phyloP scores from a whole-genome alignment of 2,888 invertebrate genomes.

The Drosophila gaucha region DNA sequence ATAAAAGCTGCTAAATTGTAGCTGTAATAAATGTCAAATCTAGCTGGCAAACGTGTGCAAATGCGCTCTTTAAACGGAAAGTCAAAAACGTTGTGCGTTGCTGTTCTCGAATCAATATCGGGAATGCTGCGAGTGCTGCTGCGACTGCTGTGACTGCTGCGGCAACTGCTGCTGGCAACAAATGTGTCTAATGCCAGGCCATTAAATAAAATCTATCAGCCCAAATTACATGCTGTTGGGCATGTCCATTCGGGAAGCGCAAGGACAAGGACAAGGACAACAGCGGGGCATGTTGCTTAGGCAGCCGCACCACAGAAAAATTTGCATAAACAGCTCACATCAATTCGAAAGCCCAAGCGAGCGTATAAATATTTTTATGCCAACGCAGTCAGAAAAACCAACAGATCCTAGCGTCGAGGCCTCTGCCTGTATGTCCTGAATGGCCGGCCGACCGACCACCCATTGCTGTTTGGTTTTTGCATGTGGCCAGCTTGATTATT shows the following conservation, averaged over 20 bases:
- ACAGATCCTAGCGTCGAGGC: background rate
- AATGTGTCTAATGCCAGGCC: constrained; percentile 73
- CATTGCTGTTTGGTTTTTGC: constrained; percentile 27
- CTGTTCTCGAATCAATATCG: constrained; percentile 43
- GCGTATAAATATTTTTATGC: constrained; percentile 76
- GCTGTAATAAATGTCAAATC: constrained; percentile 34
- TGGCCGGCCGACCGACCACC: too few relatives aligned
- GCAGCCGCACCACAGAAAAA: constrained; percentile 51
- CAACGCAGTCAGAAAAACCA: constrained; percentile 63
- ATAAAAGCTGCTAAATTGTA: constrained; percentile 36
- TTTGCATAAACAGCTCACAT: constrained; percentile 77
- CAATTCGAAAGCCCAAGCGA: constrained; percentile 67
- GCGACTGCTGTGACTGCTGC: background rate
- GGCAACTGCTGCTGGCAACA: constrained; percentile 50
- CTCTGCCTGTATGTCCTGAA: too few relatives aligned
- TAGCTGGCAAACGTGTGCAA: background rate
- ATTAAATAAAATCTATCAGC: constrained; percentile 75
- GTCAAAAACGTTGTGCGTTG: constrained; percentile 9
- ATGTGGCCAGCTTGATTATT: constrained; percentile 59
- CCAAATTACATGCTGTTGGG: constrained; percentile 59
- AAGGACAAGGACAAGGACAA: constrained; percentile 37
- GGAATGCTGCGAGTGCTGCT: constrained; percentile 10
- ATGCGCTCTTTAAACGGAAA: background rate
- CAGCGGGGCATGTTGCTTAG: constrained; percentile 51
- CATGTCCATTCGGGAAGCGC: constrained; percentile 27